Evolutionary conservation across 2,113 vertebrate species (phyloP).

Genomic region (Pedetes capensis): DNA sequence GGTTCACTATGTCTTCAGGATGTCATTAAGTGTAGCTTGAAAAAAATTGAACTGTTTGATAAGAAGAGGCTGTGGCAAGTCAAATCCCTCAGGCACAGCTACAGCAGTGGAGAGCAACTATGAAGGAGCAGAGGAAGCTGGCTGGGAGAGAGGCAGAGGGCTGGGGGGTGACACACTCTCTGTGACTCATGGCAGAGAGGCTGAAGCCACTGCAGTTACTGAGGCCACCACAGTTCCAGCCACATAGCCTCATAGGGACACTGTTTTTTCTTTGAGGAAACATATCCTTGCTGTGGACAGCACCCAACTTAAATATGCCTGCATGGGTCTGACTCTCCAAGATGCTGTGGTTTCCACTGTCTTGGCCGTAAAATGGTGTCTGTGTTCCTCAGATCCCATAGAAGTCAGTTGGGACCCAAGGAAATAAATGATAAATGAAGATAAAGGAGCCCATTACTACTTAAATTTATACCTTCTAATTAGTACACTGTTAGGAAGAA

Average conservation of each 20-base stretch:
- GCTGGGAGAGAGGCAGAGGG: not conserved
- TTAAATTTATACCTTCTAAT: not conserved
- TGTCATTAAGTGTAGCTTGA: not conserved
- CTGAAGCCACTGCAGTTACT: not conserved
- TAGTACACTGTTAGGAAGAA: not conserved
- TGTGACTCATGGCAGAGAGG: not conserved
- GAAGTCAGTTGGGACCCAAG: not conserved
- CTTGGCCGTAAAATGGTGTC: not conserved
- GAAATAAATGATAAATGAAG: not conserved
- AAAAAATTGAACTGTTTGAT: constrained; percentile 40
- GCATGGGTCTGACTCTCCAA: not conserved
- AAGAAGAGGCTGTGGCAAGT: not conserved
- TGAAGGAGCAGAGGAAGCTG: not conserved
- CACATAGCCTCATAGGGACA: not conserved
- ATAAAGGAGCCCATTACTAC: too few species aligned
- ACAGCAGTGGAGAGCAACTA: not conserved
- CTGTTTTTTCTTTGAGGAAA: not conserved
- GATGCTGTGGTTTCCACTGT: not conserved
- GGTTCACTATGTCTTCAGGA: constrained; percentile 39
- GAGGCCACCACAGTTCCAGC: not conserved
- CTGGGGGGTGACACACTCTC: fast-evolving
- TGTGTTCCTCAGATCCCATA: not conserved
- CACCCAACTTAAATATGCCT: not conserved
- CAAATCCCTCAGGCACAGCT: not conserved
- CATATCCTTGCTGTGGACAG: not conserved